Conservation (phyloP, 2,888 invertebrate genomes). For the Prosopocoilus inquinatus region DNA sequence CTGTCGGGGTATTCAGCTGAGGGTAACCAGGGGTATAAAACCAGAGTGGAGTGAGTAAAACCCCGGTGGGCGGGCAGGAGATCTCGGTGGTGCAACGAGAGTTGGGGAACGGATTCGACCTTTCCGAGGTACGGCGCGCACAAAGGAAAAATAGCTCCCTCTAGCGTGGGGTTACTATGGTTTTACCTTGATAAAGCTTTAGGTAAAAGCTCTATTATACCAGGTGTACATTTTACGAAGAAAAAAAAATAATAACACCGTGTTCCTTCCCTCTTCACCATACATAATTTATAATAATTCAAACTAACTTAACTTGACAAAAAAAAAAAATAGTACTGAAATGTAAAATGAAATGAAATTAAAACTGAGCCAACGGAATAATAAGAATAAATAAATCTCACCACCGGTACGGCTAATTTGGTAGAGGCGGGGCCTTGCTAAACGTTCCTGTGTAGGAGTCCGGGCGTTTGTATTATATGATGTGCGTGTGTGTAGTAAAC, state of each 20-base stretch:
- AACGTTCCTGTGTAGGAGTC: no score
- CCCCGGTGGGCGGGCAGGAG: conserved; percentile 23
- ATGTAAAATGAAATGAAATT: not conserved
- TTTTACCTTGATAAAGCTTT: conserved; percentile 33
- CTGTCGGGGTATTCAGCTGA: conserved; percentile 43
- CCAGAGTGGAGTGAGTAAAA: conserved; percentile 29
- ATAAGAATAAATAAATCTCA: no score
- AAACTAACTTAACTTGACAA: conserved; percentile 5
- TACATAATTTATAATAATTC: conserved; percentile 11
- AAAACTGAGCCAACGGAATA: not conserved
- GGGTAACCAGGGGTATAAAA: conserved; percentile 46
- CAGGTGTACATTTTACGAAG: conserved; percentile 25
- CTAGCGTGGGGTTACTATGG: conserved; percentile 38
- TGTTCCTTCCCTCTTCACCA: conserved; percentile 1
- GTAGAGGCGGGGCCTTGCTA: no score
- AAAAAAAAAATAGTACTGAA: not conserved
- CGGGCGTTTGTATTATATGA: no score
- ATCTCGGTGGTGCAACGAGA: conserved; percentile 31
- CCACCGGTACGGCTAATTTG: no score
- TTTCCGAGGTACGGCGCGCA: conserved; percentile 33
- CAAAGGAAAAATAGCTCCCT: conserved; percentile 36
- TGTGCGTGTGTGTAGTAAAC: no score
- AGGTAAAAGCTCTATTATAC: conserved; percentile 28
- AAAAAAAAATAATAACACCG: no score
- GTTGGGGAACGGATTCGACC: conserved; percentile 36